phyloP scores from a whole-genome alignment of 2,888 invertebrate genomes.

The Lycaena phlaeas region DNA sequence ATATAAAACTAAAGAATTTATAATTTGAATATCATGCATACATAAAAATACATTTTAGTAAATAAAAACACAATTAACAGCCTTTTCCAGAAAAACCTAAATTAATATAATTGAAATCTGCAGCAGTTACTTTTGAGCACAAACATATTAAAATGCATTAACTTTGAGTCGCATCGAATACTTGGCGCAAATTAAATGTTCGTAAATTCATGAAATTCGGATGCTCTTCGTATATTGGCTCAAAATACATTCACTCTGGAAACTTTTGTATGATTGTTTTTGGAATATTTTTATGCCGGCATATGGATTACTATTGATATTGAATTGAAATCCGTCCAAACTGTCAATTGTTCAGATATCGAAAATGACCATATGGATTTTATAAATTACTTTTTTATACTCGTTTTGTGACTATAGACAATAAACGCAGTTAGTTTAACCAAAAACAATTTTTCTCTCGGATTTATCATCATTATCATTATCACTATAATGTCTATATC shows the following conservation, averaged over 20 bases:
- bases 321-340: slow-evolving; percentile 1
- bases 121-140: background rate
- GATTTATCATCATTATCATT: too few relatives aligned
- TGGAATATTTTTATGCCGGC: slow-evolving; percentile 1
- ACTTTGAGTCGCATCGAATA: slow-evolving; percentile 1
- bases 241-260: slow-evolving; percentile 1
- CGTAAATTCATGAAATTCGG: slow-evolving; percentile 7
- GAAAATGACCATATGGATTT: too few relatives aligned
- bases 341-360: background rate
- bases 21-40: too few relatives aligned
- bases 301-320: background rate
- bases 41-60: too few relatives aligned
- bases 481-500: too few relatives aligned
- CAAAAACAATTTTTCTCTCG: too few relatives aligned
- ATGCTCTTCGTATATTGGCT: slow-evolving; percentile 4
- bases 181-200: slow-evolving; percentile 8
- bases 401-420: too few relatives aligned
- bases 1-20: too few relatives aligned
- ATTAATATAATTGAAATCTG: background rate
- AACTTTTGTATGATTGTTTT: slow-evolving; percentile 3
- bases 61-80: too few relatives aligned
- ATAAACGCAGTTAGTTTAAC: too few relatives aligned
- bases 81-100: background rate
- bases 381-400: too few relatives aligned
- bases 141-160: slow-evolving; percentile 7